Base-by-base conservation (phyloP, 2,797 vertebrate species). In the Coranthus polyacanthus region DNA sequence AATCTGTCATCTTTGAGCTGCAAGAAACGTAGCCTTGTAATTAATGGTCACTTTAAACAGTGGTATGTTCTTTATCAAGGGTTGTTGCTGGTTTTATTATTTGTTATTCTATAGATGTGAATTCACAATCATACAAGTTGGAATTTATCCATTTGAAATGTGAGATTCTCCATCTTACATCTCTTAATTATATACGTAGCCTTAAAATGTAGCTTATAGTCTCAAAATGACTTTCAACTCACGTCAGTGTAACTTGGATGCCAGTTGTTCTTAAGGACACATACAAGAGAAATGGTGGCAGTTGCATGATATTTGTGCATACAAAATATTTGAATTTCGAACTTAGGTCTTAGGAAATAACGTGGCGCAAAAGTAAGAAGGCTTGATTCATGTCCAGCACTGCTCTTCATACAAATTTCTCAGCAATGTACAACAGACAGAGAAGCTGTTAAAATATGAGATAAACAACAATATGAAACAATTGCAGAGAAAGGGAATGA, bases 381-480 rank as follows among this genome's bases (percentile, higher is more conserved):
- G 5, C n/a, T n/a, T 16, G 17, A 41, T 32, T 32, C 10, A 32
- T 32, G 29, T 32, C 29, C 29, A 32, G 7, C 29, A 32, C 29
- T 32, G 29, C 49, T n/a, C 22, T 15, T 75, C 12, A n/a, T 67
- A 32, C 21, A 49, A 26, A 78, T 64, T 44, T 16, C 32, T 63
- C 41, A 4, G 51, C 13, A 29, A 37, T 66, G 38, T 47, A 62
- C 4, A 68, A 43, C 72, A 56, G 66, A 76, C 38, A 52, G 29
- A 74, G 29, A 51, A 12, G 6, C 57, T 43, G 82, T 79, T 87
- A 67, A 82, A 80, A 78, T 21, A 26, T 2, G 56, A 77, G 53
- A 81, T 76, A 84, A 91, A 90, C 83, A 91, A 85, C 77, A 85
- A 86, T 85, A 81, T 79, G 76, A 73, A 81, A 79, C 76, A 67